phyloP scores from a whole-genome alignment of 2,113 vertebrate genomes.

The Ivindomyrus marchei region DNA sequence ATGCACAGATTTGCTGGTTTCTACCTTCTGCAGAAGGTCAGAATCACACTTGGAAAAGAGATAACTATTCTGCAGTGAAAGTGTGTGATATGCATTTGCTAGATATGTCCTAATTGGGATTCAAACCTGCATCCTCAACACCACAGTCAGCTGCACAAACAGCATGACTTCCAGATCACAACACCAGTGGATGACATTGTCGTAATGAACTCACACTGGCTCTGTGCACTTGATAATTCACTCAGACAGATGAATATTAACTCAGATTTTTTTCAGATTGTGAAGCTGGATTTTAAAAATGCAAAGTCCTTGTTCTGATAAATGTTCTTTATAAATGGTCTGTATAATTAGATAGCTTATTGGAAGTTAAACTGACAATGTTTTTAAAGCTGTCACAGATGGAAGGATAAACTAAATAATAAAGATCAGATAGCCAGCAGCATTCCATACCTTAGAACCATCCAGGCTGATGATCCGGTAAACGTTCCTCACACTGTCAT shows the following conservation, averaged over 20 bases:
- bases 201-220: not conserved
- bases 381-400: not conserved
- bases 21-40: not conserved
- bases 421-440: not conserved
- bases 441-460: slow-evolving; percentile 85
- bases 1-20: not conserved
- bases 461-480: slow-evolving; percentile 98
- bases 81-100: not conserved
- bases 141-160: not conserved
- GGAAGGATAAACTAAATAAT: not conserved
- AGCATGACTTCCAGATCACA: not conserved
- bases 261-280: not conserved
- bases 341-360: not conserved
- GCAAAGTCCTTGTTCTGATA: not conserved
- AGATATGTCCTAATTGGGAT: not conserved
- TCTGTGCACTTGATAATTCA: not conserved
- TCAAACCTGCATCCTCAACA: not conserved
- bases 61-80: not conserved
- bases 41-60: not conserved
- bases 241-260: not conserved
- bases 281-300: not conserved
- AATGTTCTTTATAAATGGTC: not conserved
- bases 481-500: slow-evolving; percentile 96
- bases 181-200: not conserved
- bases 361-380: not conserved